These are phyloP conservation scores for Muscicapa comitata DNA, from an alignment of 2,797 vertebrate species.

Conservation along the genomic window DNA sequence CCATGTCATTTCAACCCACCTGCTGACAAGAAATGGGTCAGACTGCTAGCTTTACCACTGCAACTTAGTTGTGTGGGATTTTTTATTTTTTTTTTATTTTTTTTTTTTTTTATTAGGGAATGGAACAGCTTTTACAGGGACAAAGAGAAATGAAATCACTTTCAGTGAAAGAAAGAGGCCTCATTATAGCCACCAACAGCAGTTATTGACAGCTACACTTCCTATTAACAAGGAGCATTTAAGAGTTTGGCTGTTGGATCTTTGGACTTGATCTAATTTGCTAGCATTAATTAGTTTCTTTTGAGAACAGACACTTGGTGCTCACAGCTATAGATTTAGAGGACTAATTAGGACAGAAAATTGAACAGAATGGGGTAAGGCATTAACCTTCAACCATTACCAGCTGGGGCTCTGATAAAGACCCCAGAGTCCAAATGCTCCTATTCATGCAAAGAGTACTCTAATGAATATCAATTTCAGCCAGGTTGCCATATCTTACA, in stretches of 20 bases:
- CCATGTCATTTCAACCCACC: slow-evolving; percentile 68
- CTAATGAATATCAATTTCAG: slow-evolving; percentile 84
- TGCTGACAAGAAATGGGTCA: slow-evolving; percentile 76
- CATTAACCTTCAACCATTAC: slow-evolving; percentile 85
- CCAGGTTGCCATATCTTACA: slow-evolving; percentile 71
- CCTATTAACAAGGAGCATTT: slow-evolving; percentile 87
- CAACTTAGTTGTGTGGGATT: slow-evolving; percentile 60
- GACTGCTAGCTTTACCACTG: slow-evolving; percentile 64
- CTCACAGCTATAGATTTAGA: slow-evolving; percentile 85
- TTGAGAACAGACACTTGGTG: slow-evolving; percentile 85
- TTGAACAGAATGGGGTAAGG: slow-evolving; percentile 84
- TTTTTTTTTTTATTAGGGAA: slow-evolving; percentile 58
- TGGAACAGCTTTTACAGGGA: slow-evolving; percentile 79
- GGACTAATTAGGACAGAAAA: slow-evolving; percentile 85
- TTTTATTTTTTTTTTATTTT: not conserved
- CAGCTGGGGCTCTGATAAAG: slow-evolving; percentile 85
- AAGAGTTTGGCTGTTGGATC: slow-evolving; percentile 86
- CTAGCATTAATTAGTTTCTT: slow-evolving; percentile 93
- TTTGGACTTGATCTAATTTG: slow-evolving; percentile 95
- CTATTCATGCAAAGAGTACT: slow-evolving; percentile 79
- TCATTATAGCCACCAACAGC: slow-evolving; percentile 85
- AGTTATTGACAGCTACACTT: slow-evolving; percentile 84
- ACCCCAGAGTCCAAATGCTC: slow-evolving; percentile 82
- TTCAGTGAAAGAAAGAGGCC: slow-evolving; percentile 86
- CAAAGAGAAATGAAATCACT: slow-evolving; percentile 93